Base-by-base conservation (phyloP, 1,140 invertebrate species). In the Cyphomyrmex costatus region DNA sequence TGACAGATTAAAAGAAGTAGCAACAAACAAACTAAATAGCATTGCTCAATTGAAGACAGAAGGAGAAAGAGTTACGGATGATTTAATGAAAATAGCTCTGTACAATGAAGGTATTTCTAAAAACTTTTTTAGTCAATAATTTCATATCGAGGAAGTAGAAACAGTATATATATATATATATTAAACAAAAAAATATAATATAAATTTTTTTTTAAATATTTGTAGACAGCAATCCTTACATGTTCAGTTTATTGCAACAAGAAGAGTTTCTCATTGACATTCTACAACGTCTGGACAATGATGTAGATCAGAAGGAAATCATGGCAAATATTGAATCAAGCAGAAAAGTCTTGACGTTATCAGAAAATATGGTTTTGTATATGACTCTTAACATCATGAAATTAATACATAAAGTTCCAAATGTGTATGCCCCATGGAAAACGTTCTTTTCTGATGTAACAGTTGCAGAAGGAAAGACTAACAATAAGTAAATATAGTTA, bases 21-120 rank as follows among this genome's bases (percentile, higher is more conserved):
- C 97, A 5, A 96, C 96, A 71, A 98, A 98, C 94, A 96, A 98
- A 91, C 94, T 97, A 51, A 98, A 98, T 91, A 97, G 98, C 90
- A 97, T 98, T 1, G 96, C 97, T 1, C 96, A 97, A 90, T 93
- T 95, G 60, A 98, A 98, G 92, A 94, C 97, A 66, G 96, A 96
- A 68, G 97, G 97, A 24, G 93, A 95, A 68, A 94, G 94, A 85
- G 95, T 98, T 21, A 95, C 96, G 7, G 91, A 94, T 30, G 96
- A 97, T 89, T 92, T 97, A n/a, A 95, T 97, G 92, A 96, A 96
- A 87, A 96, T 96, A 83, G 88, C 98, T 24, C 87, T 96, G 36
- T 98, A 96, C 91, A 95, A 94, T 27, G 95, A 96, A 95, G 96
- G 97, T 97, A 0, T 63, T 7, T n/a, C 7, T 33, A 63, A 63